A percentile compares a stretch with the other conserved stretches of the same genome.
Evolutionary conservation across 2,113 vertebrate genomes (phyloP).

Genomic region (Neotoma lepida): DNA sequence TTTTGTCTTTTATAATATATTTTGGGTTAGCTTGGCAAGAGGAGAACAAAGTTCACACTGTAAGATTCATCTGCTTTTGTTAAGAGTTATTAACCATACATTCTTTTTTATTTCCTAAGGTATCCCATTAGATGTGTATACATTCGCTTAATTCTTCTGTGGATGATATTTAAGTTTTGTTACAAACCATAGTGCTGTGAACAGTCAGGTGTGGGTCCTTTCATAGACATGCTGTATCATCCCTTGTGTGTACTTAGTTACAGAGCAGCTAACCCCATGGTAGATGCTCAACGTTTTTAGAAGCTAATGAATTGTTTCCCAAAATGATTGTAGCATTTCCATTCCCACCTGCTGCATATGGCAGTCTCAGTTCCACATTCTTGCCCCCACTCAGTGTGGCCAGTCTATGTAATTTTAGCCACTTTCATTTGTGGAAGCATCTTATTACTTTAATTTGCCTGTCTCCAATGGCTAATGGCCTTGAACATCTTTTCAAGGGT

Average conservation of each 20-base stretch:
- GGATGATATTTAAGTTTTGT: not conserved
- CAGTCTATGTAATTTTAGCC: not conserved
- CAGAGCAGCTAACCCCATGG: not conserved
- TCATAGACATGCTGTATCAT: not conserved
- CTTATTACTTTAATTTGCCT: constrained; percentile 15
- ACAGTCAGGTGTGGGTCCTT: not conserved
- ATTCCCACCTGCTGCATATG: not conserved
- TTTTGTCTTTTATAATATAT: constrained; percentile 24
- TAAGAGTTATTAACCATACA: not conserved
- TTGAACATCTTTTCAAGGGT: constrained; percentile 8
- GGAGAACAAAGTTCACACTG: not conserved
- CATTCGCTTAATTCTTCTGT: not conserved
- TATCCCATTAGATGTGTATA: not conserved
- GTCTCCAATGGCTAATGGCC: not conserved
- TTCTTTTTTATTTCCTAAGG: constrained; percentile 28
- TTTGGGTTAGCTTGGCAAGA: not conserved
- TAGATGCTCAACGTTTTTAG: not conserved
- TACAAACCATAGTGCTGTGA: not conserved
- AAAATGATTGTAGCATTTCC: not conserved
- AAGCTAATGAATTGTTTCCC: not conserved
- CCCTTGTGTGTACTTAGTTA: not conserved
- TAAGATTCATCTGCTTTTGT: not conserved
- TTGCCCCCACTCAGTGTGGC: not conserved
- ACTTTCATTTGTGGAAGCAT: not conserved
- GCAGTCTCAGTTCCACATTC: not conserved